Evolutionary conservation across 2,888 invertebrate species (phyloP), one percentile per base, ranked within the genome.

Genomic region (Phrixothrix hirtus): DNA sequence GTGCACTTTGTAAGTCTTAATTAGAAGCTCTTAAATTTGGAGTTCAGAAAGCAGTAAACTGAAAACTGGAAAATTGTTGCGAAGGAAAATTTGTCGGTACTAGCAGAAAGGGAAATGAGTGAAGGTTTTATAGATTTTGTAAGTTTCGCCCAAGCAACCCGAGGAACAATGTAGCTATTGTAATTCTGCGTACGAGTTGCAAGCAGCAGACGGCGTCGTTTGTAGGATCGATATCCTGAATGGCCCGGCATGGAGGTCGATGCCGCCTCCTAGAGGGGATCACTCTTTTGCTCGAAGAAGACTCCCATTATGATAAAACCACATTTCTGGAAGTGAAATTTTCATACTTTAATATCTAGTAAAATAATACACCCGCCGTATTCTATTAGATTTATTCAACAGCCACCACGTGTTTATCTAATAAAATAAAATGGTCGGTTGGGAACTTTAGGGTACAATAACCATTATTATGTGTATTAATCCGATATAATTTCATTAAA

Each of bases 231-330:
- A 56, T 56, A 56, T 36, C 45, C 52, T 34, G 52, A 56, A 56
- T 56, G 56, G 47, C 52, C 52, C 51, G 51, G 52, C 56, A 41
- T 52, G 39, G 55, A 55, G 52, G 56, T 55, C 55, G 55, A 55
- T 55, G 55, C 55, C 50, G 50, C 55, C 29, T 44, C 49, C 46
- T 48, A 37, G 49, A 43, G 48, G 48, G 43, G 36, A 43, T 43
- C 43, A 37, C 49, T 49, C 49, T 48, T 42, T 43, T 35, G 16
- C 31, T 34, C 41, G 47, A 31, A 43, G 53, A 53, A 47, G 53
- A 42, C 41, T 31, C 41, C 35, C 46, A 41, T 46, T 36, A 52
- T 52, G 36, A 30, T 38, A 43, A 42, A 43, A 43, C 50, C 43
- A 37, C 50, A 48, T 48, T 48, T 41, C 32, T 39, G 29, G 48